Evolutionary conservation across 2,797 vertebrate species (phyloP).

Genomic region (Telmatherina bonti): DNA sequence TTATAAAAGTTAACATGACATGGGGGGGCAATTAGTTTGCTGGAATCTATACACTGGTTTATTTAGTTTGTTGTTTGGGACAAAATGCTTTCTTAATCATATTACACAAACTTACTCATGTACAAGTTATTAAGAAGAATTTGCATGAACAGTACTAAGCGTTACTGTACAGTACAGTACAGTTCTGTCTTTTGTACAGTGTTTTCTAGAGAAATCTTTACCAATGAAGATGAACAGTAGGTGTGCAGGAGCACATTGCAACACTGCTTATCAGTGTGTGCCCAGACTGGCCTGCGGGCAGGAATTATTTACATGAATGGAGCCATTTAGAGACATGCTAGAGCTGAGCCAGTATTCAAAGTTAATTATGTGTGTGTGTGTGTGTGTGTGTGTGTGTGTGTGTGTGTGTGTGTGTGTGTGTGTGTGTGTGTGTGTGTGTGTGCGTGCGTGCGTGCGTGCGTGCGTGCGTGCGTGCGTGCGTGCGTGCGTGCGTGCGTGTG

Average conservation of each 20-base stretch:
- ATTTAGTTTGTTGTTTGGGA: conserved; percentile 8
- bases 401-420: conserved; percentile 43
- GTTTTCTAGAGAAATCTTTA: conserved; percentile 44
- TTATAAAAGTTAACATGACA: conserved; percentile 14
- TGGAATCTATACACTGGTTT: neutral
- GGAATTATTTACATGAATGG: conserved; percentile 75
- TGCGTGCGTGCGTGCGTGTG: too few species aligned
- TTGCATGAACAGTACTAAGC: conserved; percentile 3
- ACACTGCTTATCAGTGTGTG: conserved; percentile 74
- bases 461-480: too few species aligned
- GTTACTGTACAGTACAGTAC: too few species aligned
- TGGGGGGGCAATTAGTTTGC: conserved; percentile 4
- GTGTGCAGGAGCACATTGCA: conserved; percentile 52
- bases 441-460: conserved; percentile 16
- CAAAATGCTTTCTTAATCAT: conserved; percentile 7
- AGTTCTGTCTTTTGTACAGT: too few species aligned
- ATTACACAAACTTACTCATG: conserved; percentile 7
- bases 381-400: conserved; percentile 28
- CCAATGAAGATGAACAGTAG: conserved; percentile 41
- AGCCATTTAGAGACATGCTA: conserved; percentile 75
- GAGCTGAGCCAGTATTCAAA: conserved; percentile 63
- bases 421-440: conserved; percentile 31
- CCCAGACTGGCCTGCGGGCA: conserved; percentile 72
- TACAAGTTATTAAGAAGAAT: conserved; percentile 11
- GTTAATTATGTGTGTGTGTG: conserved; percentile 73